Evolutionary conservation across 2,888 invertebrate species (phyloP), one percentile per base, ranked within the genome.

Genomic region (Xestia rhomboidea): DNA sequence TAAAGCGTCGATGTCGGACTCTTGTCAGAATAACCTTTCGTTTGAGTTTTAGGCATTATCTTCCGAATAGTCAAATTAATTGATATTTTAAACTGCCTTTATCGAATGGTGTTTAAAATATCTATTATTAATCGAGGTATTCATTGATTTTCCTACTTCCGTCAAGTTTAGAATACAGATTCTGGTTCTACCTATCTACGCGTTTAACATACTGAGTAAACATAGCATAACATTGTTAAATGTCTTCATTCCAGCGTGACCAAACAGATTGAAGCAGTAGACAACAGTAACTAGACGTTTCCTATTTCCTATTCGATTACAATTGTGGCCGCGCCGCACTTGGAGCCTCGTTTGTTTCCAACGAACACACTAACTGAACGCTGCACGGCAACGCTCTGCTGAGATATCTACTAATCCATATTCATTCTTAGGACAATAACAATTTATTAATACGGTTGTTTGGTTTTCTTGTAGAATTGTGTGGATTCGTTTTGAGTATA

Each of bases 271-370:
- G 87, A 89, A 87, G 51, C 78, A 84, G 68, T 83, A 87, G 87
- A 88, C 88, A 89, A 87, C 84, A 86, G 88, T 90, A 90, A 92
- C 90, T 89, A 90, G 91, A 91, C 90, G 89, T 92, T 92, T 91
- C 90, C 91, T 90, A 90, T 92, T 92, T 90, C 89, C 88, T 86
- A 88, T 88, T 89, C 89, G 91, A 92, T 92, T 93, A 92, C 90
- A 87, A 90, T 90, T 89, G 90, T 85, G 92, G 90, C 87, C 81
- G 82, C 80, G 82, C 79, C 80, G 79, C 79, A 86, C 89, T 87
- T 81, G 82, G 72, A 62, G 73, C 73, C 76, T 79, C 76, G 82
- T 78, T 88, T 86, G 79, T 85, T 87, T 83, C 81, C 77, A 75
- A 57, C 77, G 81, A 73, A 51, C 63, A 67, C 57, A 73, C 66